Conservation (phyloP, 2,797 vertebrate species). For the Merluccius polli region DNA sequence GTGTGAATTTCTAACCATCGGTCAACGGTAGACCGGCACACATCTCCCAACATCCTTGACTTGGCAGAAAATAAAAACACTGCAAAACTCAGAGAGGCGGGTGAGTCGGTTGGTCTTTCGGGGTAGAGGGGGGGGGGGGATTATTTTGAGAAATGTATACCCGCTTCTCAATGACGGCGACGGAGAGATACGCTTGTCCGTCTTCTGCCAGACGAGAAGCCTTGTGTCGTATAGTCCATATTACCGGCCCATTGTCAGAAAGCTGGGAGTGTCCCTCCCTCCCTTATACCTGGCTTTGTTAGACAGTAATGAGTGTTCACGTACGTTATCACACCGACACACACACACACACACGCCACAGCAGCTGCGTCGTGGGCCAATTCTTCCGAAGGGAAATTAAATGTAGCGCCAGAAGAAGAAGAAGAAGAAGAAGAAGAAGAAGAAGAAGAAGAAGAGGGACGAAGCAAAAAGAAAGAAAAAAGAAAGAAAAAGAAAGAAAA, state of each 20-base stretch:
- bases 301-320: slow-evolving; percentile 31
- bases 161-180: slow-evolving; percentile 29
- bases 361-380: not conserved
- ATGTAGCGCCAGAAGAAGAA: not conserved
- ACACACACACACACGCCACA: not conserved
- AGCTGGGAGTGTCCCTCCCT: not conserved
- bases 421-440: not conserved
- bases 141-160: slow-evolving; percentile 25
- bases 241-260: slow-evolving; percentile 16
- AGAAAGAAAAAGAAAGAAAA: slow-evolving; percentile 9
- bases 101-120: too few species aligned
- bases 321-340: slow-evolving; percentile 17
- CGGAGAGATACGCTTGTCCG: slow-evolving; percentile 22
- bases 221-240: slow-evolving; percentile 19
- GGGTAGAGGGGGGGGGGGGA: slow-evolving; percentile 1
- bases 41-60: too few species aligned
- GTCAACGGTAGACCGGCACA: too few species aligned
- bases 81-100: too few species aligned
- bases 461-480: too few species aligned
- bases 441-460: not conserved
- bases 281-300: slow-evolving; percentile 39
- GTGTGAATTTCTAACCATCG: too few species aligned
- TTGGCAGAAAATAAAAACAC: too few species aligned
- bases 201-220: slow-evolving; percentile 17
- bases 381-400: slow-evolving; percentile 43